Base-by-base conservation (phyloP, 2,888 invertebrate species). In the Caenorhabditis wallacei region DNA sequence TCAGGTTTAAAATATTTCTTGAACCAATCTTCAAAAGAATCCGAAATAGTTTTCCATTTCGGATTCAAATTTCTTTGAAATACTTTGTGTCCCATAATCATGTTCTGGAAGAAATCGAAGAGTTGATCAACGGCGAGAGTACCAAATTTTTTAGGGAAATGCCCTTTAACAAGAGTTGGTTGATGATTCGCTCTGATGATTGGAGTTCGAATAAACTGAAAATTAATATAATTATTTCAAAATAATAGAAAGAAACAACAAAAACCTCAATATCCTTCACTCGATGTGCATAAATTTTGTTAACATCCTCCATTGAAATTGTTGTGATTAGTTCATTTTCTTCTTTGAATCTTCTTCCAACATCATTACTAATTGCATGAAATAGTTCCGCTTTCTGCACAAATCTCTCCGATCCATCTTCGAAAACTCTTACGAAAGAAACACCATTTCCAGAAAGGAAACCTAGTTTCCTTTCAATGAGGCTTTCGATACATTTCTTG, bases 151-250 rank as follows among this genome's bases (percentile, higher is more conserved):
- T 8, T 8, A 3, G 3, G 30, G 8, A 30, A 20, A 10, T n/a
- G 20, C 10, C 18, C 37, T 18, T 57, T n/a, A 10, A 57, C n/a
- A 30, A 16, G 18, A 10, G 35, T 35, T 4, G 57, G 18, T 18
- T 16, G 13, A 18, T 37, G 57, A 8, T 37, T 57, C 1, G 57
- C 35, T 11, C 37, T 18, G 13, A 8, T 13, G 20, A 57, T 57
- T 16, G 57, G 57, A 18, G 13, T 10, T 7, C 37, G 57, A 18
- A 57, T 35, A 35, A 57, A 57, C 57, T 53, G 53, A 20, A 53
- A 53, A 24, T 46, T 46, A 16, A 8, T n/a, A 46, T n/a, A 46
- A 8, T 46, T 1, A 8, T 46, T 46, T 46, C n/a, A 43, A 43
- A 43, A 43, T 43, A n/a, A 13, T 43, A 2, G n/a, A 43, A 43